Conservation (phyloP, 2,113 vertebrate genomes). For the Aplodontia rufa region DNA sequence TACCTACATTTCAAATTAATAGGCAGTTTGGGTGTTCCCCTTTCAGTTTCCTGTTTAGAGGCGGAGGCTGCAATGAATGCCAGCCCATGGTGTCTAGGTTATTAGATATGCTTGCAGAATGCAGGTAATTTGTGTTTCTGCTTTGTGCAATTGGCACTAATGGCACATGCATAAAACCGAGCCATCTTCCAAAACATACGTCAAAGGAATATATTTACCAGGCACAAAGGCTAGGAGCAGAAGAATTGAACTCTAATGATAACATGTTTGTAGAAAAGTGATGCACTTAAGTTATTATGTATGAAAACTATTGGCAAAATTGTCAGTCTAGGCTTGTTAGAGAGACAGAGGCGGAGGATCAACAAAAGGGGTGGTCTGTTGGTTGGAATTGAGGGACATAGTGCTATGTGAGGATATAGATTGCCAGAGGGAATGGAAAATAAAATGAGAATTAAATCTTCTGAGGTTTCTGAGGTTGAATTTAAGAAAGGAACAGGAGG, state of each 20-base stretch:
- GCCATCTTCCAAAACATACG: conserved; percentile 80
- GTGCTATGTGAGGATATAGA: not conserved
- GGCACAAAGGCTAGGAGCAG: conserved; percentile 79
- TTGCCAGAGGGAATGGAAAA: not conserved
- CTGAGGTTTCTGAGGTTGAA: not conserved
- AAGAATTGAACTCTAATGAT: conserved; percentile 83
- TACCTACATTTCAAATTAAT: conserved; percentile 55
- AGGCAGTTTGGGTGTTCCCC: conserved; percentile 39
- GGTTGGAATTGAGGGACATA: not conserved
- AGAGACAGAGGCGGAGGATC: conserved; percentile 43
- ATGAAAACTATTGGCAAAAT: conserved; percentile 84
- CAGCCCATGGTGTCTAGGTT: conserved; percentile 68
- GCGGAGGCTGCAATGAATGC: conserved; percentile 24
- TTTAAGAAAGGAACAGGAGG: not conserved
- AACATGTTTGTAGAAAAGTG: conserved; percentile 81
- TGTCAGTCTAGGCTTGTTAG: conserved; percentile 78
- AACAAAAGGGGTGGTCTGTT: conserved; percentile 52
- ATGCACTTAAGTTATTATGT: conserved; percentile 86
- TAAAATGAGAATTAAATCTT: conserved; percentile 49
- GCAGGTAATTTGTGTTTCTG: conserved; percentile 82
- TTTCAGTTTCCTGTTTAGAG: conserved; percentile 40
- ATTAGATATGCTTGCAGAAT: conserved; percentile 78
- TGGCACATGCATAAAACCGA: conserved; percentile 82
- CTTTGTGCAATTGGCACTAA: conserved; percentile 83
- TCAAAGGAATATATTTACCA: conserved; percentile 81